Conservation (phyloP, 2,797 vertebrate genomes). For the Spea hammondii region DNA sequence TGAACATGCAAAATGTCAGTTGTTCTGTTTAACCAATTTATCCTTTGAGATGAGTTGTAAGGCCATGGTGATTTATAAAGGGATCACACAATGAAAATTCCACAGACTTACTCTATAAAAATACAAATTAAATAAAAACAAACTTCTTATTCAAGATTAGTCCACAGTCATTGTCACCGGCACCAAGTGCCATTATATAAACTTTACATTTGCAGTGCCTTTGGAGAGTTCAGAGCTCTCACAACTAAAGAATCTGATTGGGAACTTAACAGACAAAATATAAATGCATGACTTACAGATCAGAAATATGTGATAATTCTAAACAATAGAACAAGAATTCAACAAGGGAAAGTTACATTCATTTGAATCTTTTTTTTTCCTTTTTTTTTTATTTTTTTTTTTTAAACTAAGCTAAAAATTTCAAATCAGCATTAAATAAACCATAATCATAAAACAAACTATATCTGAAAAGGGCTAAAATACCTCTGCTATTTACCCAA, state of each 20-base stretch:
- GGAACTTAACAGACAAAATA: constrained; percentile 66
- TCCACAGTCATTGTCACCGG: constrained; percentile 69
- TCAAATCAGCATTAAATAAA: constrained; percentile 68
- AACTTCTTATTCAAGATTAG: constrained; percentile 63
- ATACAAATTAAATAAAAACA: constrained; percentile 65
- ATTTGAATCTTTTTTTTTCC: constrained; percentile 65
- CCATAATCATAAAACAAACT: constrained; percentile 59
- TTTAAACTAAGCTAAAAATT: constrained; percentile 70
- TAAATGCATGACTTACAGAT: constrained; percentile 68
- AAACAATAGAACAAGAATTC: constrained; percentile 65
- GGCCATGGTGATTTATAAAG: constrained; percentile 87
- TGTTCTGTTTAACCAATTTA: constrained; percentile 65
- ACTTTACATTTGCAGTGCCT: constrained; percentile 53
- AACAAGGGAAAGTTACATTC: constrained; percentile 70
- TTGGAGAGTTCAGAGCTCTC: constrained; percentile 60
- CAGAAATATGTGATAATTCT: constrained; percentile 66
- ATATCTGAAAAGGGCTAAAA: constrained; percentile 69
- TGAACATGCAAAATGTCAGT: constrained; percentile 74
- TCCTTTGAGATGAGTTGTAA: constrained; percentile 80
- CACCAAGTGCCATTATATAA: constrained; percentile 68
- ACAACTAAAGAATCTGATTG: constrained; percentile 63
- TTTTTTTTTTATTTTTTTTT: too few relatives aligned
- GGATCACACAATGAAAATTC: constrained; percentile 72
- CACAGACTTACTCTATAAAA: constrained; percentile 73
- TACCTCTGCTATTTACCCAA: constrained; percentile 63